These are phyloP conservation scores for Drosophila cognata DNA, from an alignment of 2,888 invertebrate genomes.

Conservation along the genomic window DNA sequence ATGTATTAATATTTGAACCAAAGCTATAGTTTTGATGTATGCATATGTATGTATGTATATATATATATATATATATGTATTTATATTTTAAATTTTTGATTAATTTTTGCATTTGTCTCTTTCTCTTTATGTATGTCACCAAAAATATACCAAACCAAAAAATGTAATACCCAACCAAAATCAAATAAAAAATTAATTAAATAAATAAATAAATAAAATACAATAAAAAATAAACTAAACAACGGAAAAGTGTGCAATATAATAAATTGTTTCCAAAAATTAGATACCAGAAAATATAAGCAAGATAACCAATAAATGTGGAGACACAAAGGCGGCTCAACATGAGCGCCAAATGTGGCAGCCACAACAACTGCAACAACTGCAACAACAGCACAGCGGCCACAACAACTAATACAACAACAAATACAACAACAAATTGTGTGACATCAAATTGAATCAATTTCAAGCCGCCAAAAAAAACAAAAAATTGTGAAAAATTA, in stretches of 20 bases:
- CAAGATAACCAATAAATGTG: conserved; percentile 23
- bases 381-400: conserved; percentile 16
- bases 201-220: background rate
- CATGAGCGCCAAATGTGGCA: conserved; percentile 57
- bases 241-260: conserved; percentile 35
- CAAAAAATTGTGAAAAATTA: conserved; percentile 34
- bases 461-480: conserved; percentile 14
- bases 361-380: conserved; percentile 30
- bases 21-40: conserved; percentile 5
- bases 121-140: conserved; percentile 57
- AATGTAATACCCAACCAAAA: conserved; percentile 21
- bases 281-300: conserved; percentile 10
- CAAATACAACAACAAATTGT: conserved; percentile 34
- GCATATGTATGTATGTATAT: background rate
- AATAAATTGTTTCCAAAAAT: conserved; percentile 16
- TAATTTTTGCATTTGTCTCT: conserved; percentile 57
- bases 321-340: conserved; percentile 52
- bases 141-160: conserved; percentile 11
- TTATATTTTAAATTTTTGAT: conserved; percentile 14
- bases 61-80: background rate
- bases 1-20: background rate
- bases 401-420: conserved; percentile 23
- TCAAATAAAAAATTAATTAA: conserved; percentile 19
- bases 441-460: conserved; percentile 3
- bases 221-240: conserved; percentile 3